Percentiles rank a stretch among this genome's conserved stretches.
phyloP scores from a whole-genome alignment of 2,113 vertebrate genomes.

The Cisticola juncidis region DNA sequence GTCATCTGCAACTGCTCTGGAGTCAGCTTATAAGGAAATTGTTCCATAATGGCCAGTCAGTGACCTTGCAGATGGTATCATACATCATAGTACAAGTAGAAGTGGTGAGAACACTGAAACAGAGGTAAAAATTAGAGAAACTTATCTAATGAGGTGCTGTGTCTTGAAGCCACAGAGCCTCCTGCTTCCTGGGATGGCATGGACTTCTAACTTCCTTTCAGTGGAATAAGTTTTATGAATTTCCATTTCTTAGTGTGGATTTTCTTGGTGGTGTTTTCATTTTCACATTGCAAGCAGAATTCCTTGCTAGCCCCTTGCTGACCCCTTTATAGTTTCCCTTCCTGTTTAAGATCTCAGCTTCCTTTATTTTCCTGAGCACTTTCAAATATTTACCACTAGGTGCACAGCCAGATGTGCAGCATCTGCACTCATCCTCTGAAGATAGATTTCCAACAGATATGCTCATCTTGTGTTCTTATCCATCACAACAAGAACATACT shows the following conservation, averaged over 20 bases:
- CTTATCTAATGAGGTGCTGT: not conserved
- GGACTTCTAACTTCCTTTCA: not conserved
- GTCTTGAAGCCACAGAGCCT: not conserved
- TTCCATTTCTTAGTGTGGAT: not conserved
- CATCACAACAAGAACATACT: not conserved
- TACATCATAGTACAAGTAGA: not conserved
- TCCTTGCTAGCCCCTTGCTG: not conserved
- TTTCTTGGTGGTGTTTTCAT: not conserved
- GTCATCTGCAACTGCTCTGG: not conserved
- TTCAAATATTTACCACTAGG: slow-evolving; percentile 27
- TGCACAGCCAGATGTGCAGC: not conserved
- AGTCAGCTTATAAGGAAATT: not conserved
- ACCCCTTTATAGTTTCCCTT: not conserved
- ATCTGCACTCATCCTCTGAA: not conserved
- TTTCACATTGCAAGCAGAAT: not conserved
- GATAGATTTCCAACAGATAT: not conserved
- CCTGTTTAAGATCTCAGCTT: not conserved
- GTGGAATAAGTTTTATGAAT: not conserved
- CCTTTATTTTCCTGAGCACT: not conserved
- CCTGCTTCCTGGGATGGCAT: not conserved
- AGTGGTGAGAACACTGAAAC: not conserved
- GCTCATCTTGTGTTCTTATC: not conserved
- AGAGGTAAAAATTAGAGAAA: not conserved
- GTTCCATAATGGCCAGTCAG: not conserved
- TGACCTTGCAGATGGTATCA: not conserved